phyloP scores from a whole-genome alignment of 2,888 invertebrate species.

The Cosmopolites sordidus region DNA sequence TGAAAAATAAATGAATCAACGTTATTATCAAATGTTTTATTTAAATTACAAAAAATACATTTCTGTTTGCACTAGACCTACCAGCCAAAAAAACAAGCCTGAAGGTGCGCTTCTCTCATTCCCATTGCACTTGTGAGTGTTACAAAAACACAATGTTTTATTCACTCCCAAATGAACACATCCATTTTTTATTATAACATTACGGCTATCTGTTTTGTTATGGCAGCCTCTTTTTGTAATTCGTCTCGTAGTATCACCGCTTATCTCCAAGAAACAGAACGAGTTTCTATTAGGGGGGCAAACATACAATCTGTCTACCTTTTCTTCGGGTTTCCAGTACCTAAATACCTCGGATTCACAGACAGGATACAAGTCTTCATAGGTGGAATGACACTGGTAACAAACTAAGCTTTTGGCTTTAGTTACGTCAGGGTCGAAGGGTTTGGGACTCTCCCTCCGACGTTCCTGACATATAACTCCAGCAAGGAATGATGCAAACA shows the following conservation, averaged over 20 bases:
- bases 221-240: conserved; percentile 31
- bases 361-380: conserved; percentile 23
- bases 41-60: too few relatives aligned
- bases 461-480: background rate
- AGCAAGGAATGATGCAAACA: background rate
- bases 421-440: conserved; percentile 24
- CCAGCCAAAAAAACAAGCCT: too few relatives aligned
- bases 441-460: background rate
- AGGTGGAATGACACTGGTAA: conserved; percentile 31
- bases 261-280: conserved; percentile 30
- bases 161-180: conserved; percentile 18
- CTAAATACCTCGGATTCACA: conserved; percentile 29
- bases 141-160: conserved; percentile 31
- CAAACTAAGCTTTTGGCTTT: conserved; percentile 31
- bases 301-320: conserved; percentile 22
- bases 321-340: conserved; percentile 23
- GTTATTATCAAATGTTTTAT: too few relatives aligned
- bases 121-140: conserved; percentile 29
- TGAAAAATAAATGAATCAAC: too few relatives aligned
- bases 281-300: conserved; percentile 30
- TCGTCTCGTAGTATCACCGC: conserved; percentile 10
- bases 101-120: background rate
- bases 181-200: conserved; percentile 28
- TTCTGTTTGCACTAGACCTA: too few relatives aligned
- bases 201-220: conserved; percentile 19